These are phyloP conservation scores for Crax fasciolata DNA, from an alignment of 2,797 vertebrate species.

Conservation along the genomic window DNA sequence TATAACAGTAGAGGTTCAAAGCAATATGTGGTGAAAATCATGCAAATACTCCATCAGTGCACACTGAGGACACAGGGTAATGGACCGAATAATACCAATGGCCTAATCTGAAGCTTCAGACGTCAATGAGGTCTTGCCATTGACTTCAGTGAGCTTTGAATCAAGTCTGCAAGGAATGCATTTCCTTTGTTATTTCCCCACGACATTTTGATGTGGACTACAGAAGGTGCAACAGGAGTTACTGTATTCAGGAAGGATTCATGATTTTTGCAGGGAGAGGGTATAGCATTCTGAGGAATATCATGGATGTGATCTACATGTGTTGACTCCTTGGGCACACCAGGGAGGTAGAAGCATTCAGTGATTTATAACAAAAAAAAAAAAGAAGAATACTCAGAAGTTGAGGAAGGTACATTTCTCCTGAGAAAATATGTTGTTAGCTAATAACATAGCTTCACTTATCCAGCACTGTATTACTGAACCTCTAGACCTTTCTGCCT, in stretches of 20 bases:
- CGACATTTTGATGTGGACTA: not conserved
- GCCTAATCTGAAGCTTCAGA: not conserved
- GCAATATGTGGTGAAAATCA: not conserved
- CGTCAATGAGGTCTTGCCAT: not conserved
- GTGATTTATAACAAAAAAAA: not conserved
- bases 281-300: not conserved
- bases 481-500: not conserved
- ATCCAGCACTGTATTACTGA: not conserved
- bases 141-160: not conserved
- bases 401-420: not conserved
- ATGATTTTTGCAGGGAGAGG: not conserved
- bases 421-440: not conserved
- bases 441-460: not conserved
- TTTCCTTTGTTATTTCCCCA: not conserved
- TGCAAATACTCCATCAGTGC: constrained; percentile 26
- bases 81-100: not conserved
- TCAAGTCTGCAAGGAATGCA: not conserved
- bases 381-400: not conserved
- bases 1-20: constrained; percentile 18
- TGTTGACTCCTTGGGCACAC: not conserved
- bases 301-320: not conserved
- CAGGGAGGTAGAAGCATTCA: not conserved
- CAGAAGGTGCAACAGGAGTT: not conserved
- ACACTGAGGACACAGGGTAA: not conserved
- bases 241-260: not conserved